Percentiles rank a stretch among this genome's conserved stretches.
Conservation (phyloP, 2,113 vertebrate species). For the Forbesichthys papilliferus region DNA sequence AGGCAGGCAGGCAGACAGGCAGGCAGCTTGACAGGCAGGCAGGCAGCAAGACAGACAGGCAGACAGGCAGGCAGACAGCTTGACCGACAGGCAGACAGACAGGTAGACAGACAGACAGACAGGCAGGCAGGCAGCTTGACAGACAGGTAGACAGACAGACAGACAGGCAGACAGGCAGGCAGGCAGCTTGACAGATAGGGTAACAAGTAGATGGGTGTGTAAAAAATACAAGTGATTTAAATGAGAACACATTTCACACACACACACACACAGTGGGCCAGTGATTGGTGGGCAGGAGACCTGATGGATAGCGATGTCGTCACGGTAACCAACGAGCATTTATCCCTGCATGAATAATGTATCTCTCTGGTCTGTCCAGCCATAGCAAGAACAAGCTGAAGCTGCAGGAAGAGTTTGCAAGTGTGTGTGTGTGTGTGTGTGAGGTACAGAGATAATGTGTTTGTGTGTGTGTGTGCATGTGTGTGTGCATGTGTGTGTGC, state of each 20-base stretch:
- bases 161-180: neutral
- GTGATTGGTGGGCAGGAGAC: neutral
- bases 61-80: too few species aligned
- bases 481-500: constrained; percentile 10
- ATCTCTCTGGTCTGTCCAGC: constrained; percentile 28
- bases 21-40: too few species aligned
- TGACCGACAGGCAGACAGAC: too few species aligned
- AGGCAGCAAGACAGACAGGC: too few species aligned
- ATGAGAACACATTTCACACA: constrained; percentile 11
- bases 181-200: too few species aligned
- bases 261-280: neutral
- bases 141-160: neutral
- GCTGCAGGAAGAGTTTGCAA: constrained; percentile 7
- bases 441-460: neutral
- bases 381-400: constrained; percentile 63
- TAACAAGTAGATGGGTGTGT: neutral
- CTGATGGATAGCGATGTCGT: constrained; percentile 65
- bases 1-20: too few species aligned
- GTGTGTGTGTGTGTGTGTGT: neutral
- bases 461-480: neutral
- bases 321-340: constrained; percentile 44
- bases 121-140: too few species aligned
- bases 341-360: constrained; percentile 58
- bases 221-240: neutral
- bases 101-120: too few species aligned